Percentiles rank a stretch among this genome's conserved stretches.
Evolutionary conservation across 2,888 invertebrate species (phyloP).

Genomic region (Aricia artaxerxes): DNA sequence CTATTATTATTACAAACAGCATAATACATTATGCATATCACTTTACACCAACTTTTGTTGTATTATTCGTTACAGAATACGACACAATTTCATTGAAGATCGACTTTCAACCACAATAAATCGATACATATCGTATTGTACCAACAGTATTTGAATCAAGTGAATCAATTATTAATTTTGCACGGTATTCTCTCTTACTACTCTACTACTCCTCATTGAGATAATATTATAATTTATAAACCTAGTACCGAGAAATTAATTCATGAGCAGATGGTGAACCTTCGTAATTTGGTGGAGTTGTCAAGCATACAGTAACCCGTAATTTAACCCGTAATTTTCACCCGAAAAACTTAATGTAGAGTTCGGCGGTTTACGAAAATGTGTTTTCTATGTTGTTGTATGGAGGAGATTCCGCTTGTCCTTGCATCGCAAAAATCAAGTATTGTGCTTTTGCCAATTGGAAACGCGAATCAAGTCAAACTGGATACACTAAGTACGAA

Average conservation of each 20-base stretch:
- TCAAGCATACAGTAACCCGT: too few species aligned
- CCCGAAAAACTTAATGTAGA: background rate
- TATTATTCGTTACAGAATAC: background rate
- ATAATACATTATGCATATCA: too few species aligned
- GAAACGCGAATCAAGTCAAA: constrained; percentile 17
- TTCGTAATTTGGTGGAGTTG: too few species aligned
- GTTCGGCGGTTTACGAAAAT: background rate
- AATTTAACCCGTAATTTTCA: background rate
- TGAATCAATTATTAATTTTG: background rate
- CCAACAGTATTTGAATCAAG: background rate
- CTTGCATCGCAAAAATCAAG: background rate
- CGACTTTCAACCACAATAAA: constrained; percentile 10
- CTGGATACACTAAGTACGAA: constrained; percentile 30
- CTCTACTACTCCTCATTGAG: too few species aligned
- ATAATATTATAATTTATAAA: too few species aligned
- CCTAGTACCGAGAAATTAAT: too few species aligned
- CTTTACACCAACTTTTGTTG: too few species aligned
- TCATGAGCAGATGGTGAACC: too few species aligned
- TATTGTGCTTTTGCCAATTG: background rate
- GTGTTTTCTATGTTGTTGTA: background rate
- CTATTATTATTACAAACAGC: too few species aligned
- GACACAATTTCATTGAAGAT: background rate
- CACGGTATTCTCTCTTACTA: background rate
- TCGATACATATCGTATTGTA: background rate
- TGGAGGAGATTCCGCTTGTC: background rate